Base-by-base conservation (phyloP, 2,797 vertebrate genomes). In the Paratrypauchen microcephalus region DNA sequence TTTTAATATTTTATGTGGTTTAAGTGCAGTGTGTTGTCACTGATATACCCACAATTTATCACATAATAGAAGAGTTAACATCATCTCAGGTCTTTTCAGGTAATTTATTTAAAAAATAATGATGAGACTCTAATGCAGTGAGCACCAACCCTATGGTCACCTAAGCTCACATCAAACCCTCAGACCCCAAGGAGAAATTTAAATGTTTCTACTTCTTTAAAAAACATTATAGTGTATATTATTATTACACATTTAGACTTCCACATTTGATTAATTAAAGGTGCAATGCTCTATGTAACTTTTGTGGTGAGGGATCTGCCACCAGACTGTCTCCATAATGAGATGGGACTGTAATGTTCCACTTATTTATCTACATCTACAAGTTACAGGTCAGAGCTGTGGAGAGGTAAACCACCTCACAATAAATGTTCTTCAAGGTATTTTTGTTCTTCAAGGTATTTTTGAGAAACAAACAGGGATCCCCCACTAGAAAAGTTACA, bases 1-100 rank as follows among this genome's bases (percentile, higher is more conserved):
- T 26, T 50, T 69, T 66, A 61, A 71, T 69, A 69, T 71, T 64
- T 69, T 12, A 76, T 78, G 55, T 23, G 28, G 56, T 72, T 30
- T 48, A 66, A 50, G 70, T 64, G 12, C n/a, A 67, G 72, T 47
- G 48, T 50, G 62, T 41, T 36, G 65, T 26, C 6, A 18, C 61
- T 71, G 60, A 69, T 52, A 63, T 39, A 47, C n/a, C 26, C 39
- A 65, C 47, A 61, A 57, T 55, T 72, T 39, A 52, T 26, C 18
- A 47, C 23, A 4, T 47, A 66, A 36, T 48, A 9, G 61, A 13
- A 65, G 48, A 54, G n/a, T 3, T 4, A n/a, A n/a, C 19, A 50
- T 19, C 6, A n/a, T 50, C 6, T n/a, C 19, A n/a, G 18, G n/a
- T 54, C 52, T 54, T 54, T 54, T 21, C 48, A 50, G 18, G 48